Conservation (phyloP, 2,888 invertebrate species). For the Aphodius sticticus region DNA sequence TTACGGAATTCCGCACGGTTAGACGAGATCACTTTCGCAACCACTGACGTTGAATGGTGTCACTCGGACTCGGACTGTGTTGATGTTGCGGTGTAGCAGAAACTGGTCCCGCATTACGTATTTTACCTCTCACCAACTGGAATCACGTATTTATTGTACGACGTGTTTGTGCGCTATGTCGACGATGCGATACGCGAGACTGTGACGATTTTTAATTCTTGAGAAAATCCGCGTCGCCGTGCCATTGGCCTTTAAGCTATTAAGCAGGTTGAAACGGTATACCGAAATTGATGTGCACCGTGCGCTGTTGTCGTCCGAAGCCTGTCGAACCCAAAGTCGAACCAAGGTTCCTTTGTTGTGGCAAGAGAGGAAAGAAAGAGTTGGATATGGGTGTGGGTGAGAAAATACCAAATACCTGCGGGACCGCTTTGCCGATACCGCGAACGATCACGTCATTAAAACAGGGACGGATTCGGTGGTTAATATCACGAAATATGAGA, state of each 20-base stretch:
- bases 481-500: neutral
- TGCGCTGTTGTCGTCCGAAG: neutral
- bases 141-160: neutral
- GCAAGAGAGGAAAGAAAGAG: neutral
- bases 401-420: conserved; percentile 19
- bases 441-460: conserved; percentile 5
- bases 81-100: neutral
- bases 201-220: neutral
- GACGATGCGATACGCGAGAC: neutral
- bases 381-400: conserved; percentile 21
- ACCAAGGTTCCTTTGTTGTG: conserved; percentile 8
- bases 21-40: conserved; percentile 7
- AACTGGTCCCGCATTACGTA: conserved; percentile 5
- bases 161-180: neutral
- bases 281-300: neutral
- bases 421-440: conserved; percentile 10
- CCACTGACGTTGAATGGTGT: conserved; percentile 8
- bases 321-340: no score
- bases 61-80: neutral
- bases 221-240: neutral
- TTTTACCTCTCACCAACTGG: conserved; percentile 11
- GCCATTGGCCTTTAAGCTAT: neutral
- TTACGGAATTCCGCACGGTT: neutral
- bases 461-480: neutral
- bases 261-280: neutral